These are phyloP conservation scores for Drosophila kambysellisi DNA, from an alignment of 2,888 invertebrate species.

Conservation along the genomic window DNA sequence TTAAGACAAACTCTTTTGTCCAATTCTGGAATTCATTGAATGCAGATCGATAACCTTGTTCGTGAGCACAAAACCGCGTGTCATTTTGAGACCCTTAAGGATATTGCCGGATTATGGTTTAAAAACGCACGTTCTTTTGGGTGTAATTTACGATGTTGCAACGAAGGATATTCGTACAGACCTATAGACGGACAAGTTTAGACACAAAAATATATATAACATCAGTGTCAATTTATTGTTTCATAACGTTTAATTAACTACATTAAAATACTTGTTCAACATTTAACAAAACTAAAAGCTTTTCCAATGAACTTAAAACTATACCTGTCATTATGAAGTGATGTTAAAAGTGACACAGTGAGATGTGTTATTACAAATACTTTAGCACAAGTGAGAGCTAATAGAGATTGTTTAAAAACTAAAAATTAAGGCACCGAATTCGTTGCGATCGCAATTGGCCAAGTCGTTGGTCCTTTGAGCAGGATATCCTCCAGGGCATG, in stretches of 20 bases:
- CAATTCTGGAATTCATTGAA: background rate
- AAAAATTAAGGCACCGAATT: conserved; percentile 84
- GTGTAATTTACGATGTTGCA: background rate
- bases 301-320: conserved; percentile 21
- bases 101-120: background rate
- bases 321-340: conserved; percentile 14
- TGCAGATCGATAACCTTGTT: background rate
- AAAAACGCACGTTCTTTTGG: background rate
- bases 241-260: conserved; percentile 61
- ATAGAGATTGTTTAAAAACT: background rate
- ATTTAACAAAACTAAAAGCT: conserved; percentile 69
- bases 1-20: background rate
- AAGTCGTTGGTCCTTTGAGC: conserved; percentile 84
- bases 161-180: background rate
- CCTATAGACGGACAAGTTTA: background rate
- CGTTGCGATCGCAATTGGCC: conserved; percentile 85
- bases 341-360: conserved; percentile 13
- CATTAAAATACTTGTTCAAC: conserved; percentile 53
- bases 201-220: conserved; percentile 32
- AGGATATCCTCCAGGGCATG: conserved; percentile 83
- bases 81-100: background rate
- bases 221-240: conserved; percentile 67
- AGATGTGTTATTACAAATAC: conserved; percentile 8
- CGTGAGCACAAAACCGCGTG: background rate
- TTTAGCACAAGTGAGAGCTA: conserved; percentile 29